Percentiles rank a stretch among this genome's conserved stretches.
These are phyloP conservation scores for Acrocephalus arundinaceus DNA, from an alignment of 2,113 vertebrate genomes.

Conservation along the genomic window DNA sequence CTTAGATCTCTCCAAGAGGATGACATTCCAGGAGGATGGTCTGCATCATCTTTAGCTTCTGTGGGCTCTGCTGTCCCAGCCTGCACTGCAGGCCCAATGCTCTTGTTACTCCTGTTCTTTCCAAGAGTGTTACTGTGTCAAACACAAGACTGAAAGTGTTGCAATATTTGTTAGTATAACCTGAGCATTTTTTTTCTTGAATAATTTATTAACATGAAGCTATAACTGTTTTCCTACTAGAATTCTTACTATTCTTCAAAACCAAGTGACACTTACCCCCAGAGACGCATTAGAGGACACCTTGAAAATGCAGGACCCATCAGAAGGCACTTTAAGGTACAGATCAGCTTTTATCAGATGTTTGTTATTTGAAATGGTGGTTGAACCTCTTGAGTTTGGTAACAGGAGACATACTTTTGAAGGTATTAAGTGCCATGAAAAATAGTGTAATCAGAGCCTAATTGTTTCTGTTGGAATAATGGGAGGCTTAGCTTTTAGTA, in stretches of 20 bases:
- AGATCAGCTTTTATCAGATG: neutral
- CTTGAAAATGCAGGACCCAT: slow-evolving; percentile 55
- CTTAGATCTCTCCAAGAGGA: neutral
- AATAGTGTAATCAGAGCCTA: neutral
- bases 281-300: slow-evolving; percentile 50
- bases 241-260: slow-evolving; percentile 63
- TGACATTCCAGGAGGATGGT: neutral
- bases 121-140: neutral
- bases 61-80: neutral
- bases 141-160: neutral
- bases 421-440: neutral
- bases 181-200: neutral
- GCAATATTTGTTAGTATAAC: neutral
- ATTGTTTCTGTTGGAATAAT: neutral
- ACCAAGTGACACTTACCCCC: slow-evolving; percentile 32
- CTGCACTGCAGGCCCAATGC: neutral
- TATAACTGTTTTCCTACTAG: slow-evolving; percentile 45
- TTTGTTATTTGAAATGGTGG: neutral
- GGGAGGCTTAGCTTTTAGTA: neutral
- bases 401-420: neutral
- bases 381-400: neutral
- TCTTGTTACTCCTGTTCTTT: neutral
- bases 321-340: slow-evolving; percentile 72
- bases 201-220: neutral
- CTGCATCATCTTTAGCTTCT: neutral